Evolutionary conservation across 2,113 vertebrate genomes (phyloP).

Genomic region (Ifrita kowaldi): DNA sequence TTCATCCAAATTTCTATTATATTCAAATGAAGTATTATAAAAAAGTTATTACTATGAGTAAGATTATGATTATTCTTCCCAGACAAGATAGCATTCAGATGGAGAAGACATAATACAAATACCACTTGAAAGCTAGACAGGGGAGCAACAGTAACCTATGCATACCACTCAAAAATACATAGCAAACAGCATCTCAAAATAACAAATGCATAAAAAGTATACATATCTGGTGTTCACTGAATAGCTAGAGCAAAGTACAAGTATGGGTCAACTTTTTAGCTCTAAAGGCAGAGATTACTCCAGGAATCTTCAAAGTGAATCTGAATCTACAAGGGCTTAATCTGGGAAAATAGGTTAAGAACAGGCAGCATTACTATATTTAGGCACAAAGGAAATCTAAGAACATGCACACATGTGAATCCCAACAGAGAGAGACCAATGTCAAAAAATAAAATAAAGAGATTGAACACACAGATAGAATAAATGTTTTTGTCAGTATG

Average conservation of each 20-base stretch:
- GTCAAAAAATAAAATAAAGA: constrained; percentile 5
- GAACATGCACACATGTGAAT: constrained; percentile 19
- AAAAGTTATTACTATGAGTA: not conserved
- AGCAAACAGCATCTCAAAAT: not conserved
- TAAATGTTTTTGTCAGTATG: not conserved
- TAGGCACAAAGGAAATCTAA: constrained; percentile 33
- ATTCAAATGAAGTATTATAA: not conserved
- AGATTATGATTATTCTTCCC: not conserved
- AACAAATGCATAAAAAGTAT: not conserved
- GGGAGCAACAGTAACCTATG: not conserved
- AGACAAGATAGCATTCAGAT: not conserved
- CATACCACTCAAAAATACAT: not conserved
- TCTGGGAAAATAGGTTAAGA: constrained; percentile 53
- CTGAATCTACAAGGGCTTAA: not conserved
- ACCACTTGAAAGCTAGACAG: not conserved
- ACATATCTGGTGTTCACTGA: not conserved
- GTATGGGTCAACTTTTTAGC: not conserved
- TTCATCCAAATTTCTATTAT: not conserved
- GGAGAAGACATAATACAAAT: not conserved
- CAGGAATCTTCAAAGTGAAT: constrained; percentile 34
- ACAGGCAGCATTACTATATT: not conserved
- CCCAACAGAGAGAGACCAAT: not conserved
- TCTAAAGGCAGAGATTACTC: not conserved
- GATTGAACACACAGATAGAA: not conserved
- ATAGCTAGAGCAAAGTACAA: not conserved